These are phyloP conservation scores for Eristalis intricaria DNA, from an alignment of 2,888 invertebrate species.

Conservation along the genomic window DNA sequence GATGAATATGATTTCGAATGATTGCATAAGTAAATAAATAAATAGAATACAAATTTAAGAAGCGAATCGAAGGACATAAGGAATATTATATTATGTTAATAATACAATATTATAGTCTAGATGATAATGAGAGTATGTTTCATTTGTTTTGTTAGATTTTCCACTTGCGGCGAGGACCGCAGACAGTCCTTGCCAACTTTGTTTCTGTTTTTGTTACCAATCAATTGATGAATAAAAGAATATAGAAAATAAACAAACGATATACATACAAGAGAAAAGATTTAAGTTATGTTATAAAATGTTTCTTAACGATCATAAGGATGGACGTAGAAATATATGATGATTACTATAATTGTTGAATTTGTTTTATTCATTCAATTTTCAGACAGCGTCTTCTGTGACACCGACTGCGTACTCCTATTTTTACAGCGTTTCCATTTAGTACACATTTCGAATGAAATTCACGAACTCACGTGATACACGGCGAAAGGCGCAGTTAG, in stretches of 20 bases:
- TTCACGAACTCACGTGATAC: no score
- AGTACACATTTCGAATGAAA: no score
- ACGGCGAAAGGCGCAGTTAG: no score
- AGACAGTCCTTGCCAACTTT: slow-evolving; percentile 12
- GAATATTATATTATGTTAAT: slow-evolving; percentile 43
- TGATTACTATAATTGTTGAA: slow-evolving; percentile 59
- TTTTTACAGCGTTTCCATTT: no score
- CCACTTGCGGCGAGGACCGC: slow-evolving; percentile 46
- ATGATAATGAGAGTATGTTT: slow-evolving; percentile 38
- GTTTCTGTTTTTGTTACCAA: slow-evolving; percentile 52
- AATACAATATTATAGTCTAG: slow-evolving; percentile 23
- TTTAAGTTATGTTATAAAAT: slow-evolving; percentile 65
- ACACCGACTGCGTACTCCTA: no score
- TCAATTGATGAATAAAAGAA: slow-evolving; percentile 33
- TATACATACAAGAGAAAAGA: slow-evolving; percentile 12
- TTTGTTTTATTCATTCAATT: not conserved
- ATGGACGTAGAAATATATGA: slow-evolving; percentile 69
- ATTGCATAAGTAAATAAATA: slow-evolving; percentile 17
- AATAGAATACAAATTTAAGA: slow-evolving; percentile 13
- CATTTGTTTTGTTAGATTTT: slow-evolving; percentile 70
- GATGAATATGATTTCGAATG: slow-evolving; percentile 18
- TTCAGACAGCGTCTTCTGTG: not conserved
- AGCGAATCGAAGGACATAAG: slow-evolving; percentile 46
- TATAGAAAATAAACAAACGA: slow-evolving; percentile 9
- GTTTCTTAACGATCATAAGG: slow-evolving; percentile 65